Evolutionary conservation across 2,888 invertebrate species (phyloP).

Genomic region (Emmelina monodactyla): DNA sequence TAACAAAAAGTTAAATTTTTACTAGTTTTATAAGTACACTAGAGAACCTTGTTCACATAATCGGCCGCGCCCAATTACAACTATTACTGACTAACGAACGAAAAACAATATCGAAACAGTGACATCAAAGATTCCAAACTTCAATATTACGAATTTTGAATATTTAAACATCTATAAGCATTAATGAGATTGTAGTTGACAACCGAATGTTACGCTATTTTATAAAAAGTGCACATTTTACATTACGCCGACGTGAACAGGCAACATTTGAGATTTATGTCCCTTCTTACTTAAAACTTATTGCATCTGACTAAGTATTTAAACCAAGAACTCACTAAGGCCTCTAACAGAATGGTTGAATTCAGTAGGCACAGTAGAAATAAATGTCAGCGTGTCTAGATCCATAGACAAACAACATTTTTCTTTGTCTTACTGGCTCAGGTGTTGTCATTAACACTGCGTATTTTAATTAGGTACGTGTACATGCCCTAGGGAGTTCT

Average conservation of each 20-base stretch:
- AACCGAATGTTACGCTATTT: slow-evolving; percentile 24
- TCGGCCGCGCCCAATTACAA: slow-evolving; percentile 44
- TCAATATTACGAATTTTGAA: slow-evolving; percentile 38
- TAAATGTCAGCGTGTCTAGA: too few relatives aligned
- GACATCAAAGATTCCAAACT: slow-evolving; percentile 35
- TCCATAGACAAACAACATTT: too few relatives aligned
- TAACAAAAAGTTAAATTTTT: slow-evolving; percentile 53
- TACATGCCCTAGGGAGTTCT: too few relatives aligned
- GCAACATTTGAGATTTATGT: slow-evolving; percentile 32
- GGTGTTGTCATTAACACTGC: too few relatives aligned
- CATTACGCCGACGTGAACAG: slow-evolving; percentile 29
- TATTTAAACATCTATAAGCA: slow-evolving; percentile 42
- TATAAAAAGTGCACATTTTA: slow-evolving; percentile 35
- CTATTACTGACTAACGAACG: slow-evolving; percentile 27
- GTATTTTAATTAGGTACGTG: too few relatives aligned
- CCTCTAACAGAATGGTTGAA: neutral
- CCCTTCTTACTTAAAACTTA: slow-evolving; percentile 27
- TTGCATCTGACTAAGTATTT: slow-evolving; percentile 23
- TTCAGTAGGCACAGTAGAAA: neutral
- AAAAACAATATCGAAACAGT: slow-evolving; percentile 30
- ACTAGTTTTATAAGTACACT: slow-evolving; percentile 45
- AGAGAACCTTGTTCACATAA: slow-evolving; percentile 49
- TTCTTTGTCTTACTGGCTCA: too few relatives aligned
- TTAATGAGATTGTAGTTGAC: slow-evolving; percentile 11
- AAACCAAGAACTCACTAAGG: too few relatives aligned